Base-by-base conservation (phyloP, 2,113 vertebrate genomes). In the Sinocyclocheilus rhinocerous region DNA sequence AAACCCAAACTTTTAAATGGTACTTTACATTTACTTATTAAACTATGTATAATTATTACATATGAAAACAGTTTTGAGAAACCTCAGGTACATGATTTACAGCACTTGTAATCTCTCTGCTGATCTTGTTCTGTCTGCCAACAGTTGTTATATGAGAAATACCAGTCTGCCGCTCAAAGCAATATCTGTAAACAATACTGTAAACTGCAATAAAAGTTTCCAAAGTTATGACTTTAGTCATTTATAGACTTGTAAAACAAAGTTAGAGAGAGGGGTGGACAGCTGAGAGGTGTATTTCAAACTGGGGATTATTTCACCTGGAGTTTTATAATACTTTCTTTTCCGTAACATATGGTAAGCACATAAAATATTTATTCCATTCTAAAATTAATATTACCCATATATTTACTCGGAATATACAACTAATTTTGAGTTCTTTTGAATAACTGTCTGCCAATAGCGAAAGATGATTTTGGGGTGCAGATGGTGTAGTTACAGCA, bases 191-290 rank as follows among this genome's bases (percentile, higher is more conserved):
- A 76, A 52, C 1, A 13, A 76, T 52, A 76, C 45, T 69, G 45
- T 50, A 48, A 63, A 83, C n/a, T 63, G 63, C 24, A 59, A 57
- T 57, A 52, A 73, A 26, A 57, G 4, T 75, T 65, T 73, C 26
- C 69, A 70, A 65, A 87, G 70, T 81, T 73, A 81, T 75, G 26
- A 50, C 55, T 86, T 4, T 36, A 61, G 42, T 87, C 81, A 77
- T 36, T 78, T 45, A 83, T 36, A 45, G 13, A 36, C 45, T 69
- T 24, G 22, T 82, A 82, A 82, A 82, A 69, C 36, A 3, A 22
- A 48, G 3, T 3, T 12, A 3, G 3, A 48, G 26, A 15, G 63
- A 29, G 26, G 12, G 63, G 24, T 16, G 63, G 52, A 67, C 63
- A 67, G 13, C 63, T 67, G 26, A 67, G 13, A 18, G 65, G 29